Evolutionary conservation across 1,140 invertebrate genomes (phyloP).

Genomic region (Zaprionus africanus): DNA sequence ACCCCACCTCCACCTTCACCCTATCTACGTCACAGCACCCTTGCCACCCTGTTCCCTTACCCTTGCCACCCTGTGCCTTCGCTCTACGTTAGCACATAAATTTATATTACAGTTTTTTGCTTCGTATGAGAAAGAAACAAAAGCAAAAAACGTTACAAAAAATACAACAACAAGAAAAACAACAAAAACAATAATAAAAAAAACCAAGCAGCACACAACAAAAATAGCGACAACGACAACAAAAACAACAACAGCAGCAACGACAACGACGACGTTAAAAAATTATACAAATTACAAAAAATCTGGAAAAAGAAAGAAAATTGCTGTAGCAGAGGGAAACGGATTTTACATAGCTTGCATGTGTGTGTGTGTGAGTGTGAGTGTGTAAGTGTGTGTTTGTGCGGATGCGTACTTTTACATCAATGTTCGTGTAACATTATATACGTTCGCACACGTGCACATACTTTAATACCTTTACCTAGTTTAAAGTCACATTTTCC

Average conservation of each 20-base stretch:
- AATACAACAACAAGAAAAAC: slow-evolving; percentile 22
- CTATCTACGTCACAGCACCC: not conserved
- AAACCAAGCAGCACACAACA: slow-evolving; percentile 41
- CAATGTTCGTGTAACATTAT: slow-evolving; percentile 25
- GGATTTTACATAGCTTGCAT: slow-evolving; percentile 49
- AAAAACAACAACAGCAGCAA: slow-evolving; percentile 24
- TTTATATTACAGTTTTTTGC: slow-evolving; percentile 77
- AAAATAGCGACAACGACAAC: slow-evolving; percentile 18
- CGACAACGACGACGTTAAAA: slow-evolving; percentile 70
- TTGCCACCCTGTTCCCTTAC: not conserved
- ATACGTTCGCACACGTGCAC: not conserved
- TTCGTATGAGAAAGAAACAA: slow-evolving; percentile 61
- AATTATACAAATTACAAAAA: slow-evolving; percentile 79
- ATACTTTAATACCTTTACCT: not conserved
- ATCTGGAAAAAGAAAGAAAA: slow-evolving; percentile 56
- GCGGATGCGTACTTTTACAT: slow-evolving; percentile 22
- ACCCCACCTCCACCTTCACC: not conserved
- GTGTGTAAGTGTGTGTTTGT: not conserved
- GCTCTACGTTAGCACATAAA: slow-evolving; percentile 62
- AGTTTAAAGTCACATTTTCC: not conserved
- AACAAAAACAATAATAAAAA: slow-evolving; percentile 38
- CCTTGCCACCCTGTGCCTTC: not conserved
- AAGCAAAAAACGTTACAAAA: slow-evolving; percentile 53
- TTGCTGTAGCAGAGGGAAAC: slow-evolving; percentile 50
- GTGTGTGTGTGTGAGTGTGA: slow-evolving; percentile 19